Percentiles rank a stretch among this genome's conserved stretches.
Evolutionary conservation across 2,797 vertebrate genomes (phyloP).

Genomic region (Sebastolobus altivelis): DNA sequence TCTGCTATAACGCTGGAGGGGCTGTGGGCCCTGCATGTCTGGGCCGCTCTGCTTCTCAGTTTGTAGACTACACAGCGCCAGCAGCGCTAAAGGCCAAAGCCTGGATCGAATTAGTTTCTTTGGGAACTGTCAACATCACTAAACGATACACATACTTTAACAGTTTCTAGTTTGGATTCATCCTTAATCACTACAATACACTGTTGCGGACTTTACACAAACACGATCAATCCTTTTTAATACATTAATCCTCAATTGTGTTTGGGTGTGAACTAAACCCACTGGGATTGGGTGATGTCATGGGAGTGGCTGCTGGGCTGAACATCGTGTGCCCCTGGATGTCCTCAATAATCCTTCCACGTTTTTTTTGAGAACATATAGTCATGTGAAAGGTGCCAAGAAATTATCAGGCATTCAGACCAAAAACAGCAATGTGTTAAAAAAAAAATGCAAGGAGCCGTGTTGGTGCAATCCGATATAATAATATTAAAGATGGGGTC

Average conservation of each 20-base stretch:
- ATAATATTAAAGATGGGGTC: too few species aligned
- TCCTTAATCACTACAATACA: slow-evolving; percentile 40
- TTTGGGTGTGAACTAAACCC: slow-evolving; percentile 58
- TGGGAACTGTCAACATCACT: slow-evolving; percentile 66
- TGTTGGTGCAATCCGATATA: not conserved
- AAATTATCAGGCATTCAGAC: not conserved
- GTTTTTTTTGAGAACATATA: slow-evolving; percentile 16
- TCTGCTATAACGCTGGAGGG: slow-evolving; percentile 76
- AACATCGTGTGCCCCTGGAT: slow-evolving; percentile 40
- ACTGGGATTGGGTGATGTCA: slow-evolving; percentile 69
- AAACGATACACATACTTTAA: slow-evolving; percentile 40
- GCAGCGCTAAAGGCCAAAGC: slow-evolving; percentile 60
- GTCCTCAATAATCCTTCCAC: slow-evolving; percentile 42
- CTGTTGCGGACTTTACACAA: slow-evolving; percentile 40
- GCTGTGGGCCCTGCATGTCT: slow-evolving; percentile 76
- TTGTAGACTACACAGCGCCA: slow-evolving; percentile 68
- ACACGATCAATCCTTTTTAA: slow-evolving; percentile 43
- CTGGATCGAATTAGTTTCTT: slow-evolving; percentile 68
- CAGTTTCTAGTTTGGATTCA: slow-evolving; percentile 43
- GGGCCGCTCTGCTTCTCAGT: slow-evolving; percentile 70
- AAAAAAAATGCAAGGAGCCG: not conserved
- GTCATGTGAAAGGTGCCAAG: slow-evolving; percentile 20
- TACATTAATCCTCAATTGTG: slow-evolving; percentile 49
- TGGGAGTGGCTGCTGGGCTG: slow-evolving; percentile 61
- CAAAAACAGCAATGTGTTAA: not conserved